Conservation (phyloP, 2,797 vertebrate genomes). For the Columba guinea region DNA sequence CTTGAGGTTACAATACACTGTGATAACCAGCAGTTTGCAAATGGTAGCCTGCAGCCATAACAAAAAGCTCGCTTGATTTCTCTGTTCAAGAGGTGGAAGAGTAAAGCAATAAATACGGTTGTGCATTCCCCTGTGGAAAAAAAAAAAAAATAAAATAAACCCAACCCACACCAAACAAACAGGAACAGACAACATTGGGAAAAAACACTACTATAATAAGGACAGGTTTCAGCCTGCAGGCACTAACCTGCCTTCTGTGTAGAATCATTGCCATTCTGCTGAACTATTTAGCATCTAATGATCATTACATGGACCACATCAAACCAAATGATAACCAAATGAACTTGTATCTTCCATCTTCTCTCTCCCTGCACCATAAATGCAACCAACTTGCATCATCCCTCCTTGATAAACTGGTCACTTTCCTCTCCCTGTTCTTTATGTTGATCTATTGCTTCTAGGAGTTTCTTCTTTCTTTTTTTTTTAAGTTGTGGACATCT, state of each 20-base stretch:
- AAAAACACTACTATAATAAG: background rate
- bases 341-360: background rate
- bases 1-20: constrained; percentile 25
- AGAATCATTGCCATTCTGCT: background rate
- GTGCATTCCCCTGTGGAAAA: background rate
- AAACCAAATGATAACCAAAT: background rate
- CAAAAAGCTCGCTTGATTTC: constrained; percentile 57
- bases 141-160: background rate
- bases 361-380: background rate
- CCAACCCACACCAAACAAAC: background rate
- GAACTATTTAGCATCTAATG: background rate
- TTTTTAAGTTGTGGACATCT: background rate
- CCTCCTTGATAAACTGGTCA: background rate
- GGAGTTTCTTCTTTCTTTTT: background rate
- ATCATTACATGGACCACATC: background rate
- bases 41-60: constrained; percentile 69
- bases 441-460: background rate
- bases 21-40: constrained; percentile 45
- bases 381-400: background rate
- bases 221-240: constrained; percentile 18
- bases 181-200: constrained; percentile 3
- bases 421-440: background rate
- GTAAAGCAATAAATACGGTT: constrained; percentile 48
- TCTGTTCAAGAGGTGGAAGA: constrained; percentile 3
- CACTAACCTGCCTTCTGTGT: background rate